Evolutionary conservation across 1,140 invertebrate species (phyloP).

Genomic region (Ectropis grisescens): DNA sequence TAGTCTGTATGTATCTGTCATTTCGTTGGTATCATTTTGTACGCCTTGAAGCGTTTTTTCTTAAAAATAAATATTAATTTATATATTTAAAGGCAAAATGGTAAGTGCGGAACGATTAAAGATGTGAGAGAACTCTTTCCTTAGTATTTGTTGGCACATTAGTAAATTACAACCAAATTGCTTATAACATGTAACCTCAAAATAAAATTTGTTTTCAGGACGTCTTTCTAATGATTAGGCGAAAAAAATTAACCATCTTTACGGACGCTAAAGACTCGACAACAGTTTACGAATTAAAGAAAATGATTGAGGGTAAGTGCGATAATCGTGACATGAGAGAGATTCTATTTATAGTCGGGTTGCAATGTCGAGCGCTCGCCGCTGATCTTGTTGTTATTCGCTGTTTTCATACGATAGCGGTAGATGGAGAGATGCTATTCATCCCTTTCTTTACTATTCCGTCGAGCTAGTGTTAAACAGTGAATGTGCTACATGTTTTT

Average conservation of each 20-base stretch:
- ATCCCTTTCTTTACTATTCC: too few relatives aligned
- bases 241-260: constrained; percentile 97
- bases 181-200: constrained; percentile 51
- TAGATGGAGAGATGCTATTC: too few relatives aligned
- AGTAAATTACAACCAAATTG: not conserved
- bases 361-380: constrained; percentile 38
- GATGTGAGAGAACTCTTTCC: too few relatives aligned
- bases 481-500: too few relatives aligned
- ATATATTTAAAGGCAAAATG: constrained; percentile 51
- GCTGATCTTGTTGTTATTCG: constrained; percentile 22
- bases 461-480: too few relatives aligned
- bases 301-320: constrained; percentile 92
- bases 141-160: too few relatives aligned
- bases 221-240: constrained; percentile 97
- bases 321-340: constrained; percentile 28
- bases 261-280: constrained; percentile 98
- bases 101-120: constrained; percentile 33
- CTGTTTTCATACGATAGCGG: constrained; percentile 6
- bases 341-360: constrained; percentile 61
- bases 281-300: constrained; percentile 93
- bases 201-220: constrained; percentile 78
- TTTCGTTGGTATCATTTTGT: constrained; percentile 56
- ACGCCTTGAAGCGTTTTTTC: constrained; percentile 54
- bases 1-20: constrained; percentile 24
- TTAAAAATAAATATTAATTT: constrained; percentile 49